Percentiles rank a stretch among this genome's conserved stretches.
Conservation (phyloP, 2,888 invertebrate genomes). For the Sinohyriopsis cumingii region DNA sequence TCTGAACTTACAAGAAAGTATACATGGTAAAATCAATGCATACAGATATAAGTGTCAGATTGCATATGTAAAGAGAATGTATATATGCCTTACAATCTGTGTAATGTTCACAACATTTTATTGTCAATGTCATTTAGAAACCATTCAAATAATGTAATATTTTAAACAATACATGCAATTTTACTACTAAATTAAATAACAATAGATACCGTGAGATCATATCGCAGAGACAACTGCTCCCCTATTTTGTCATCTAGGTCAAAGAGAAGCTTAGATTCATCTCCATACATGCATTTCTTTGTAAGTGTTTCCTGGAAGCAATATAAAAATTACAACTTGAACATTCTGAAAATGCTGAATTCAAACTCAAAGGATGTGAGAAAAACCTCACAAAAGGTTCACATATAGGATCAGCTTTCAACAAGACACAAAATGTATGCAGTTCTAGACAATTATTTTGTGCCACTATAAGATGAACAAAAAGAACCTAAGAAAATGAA, state of each 20-base stretch:
- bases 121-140: background rate
- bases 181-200: background rate
- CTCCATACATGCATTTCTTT: slow-evolving; percentile 92
- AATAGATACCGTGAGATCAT: slow-evolving; percentile 88
- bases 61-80: background rate
- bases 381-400: background rate
- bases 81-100: background rate
- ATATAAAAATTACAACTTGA: background rate
- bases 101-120: background rate
- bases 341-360: background rate
- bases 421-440: too few relatives aligned
- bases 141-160: background rate
- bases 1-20: too few relatives aligned
- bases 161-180: too few relatives aligned
- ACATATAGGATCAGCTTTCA: background rate
- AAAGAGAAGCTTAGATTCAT: slow-evolving; percentile 98
- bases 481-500: too few relatives aligned
- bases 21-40: too few relatives aligned
- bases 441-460: too few relatives aligned
- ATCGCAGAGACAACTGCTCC: slow-evolving; percentile 93
- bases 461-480: too few relatives aligned
- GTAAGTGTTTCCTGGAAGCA: slow-evolving; percentile 89
- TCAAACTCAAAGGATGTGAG: background rate
- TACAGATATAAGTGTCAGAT: too few relatives aligned
- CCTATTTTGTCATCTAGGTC: slow-evolving; percentile 99